These are phyloP conservation scores for Drosophila rhopaloa DNA, from an alignment of 1,140 invertebrate species.

Conservation along the genomic window DNA sequence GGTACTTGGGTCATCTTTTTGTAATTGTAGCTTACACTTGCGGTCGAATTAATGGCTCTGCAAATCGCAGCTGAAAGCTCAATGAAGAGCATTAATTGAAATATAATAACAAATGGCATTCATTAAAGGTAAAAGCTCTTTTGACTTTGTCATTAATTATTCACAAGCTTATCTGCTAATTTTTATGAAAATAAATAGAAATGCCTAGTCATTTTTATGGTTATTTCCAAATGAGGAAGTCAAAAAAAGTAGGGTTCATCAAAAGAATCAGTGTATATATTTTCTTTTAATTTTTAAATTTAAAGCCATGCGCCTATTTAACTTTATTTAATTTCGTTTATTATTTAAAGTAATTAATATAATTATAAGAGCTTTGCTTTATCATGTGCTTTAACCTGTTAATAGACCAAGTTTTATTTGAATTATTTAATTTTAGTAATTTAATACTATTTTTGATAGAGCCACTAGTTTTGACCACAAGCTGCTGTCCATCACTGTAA, in stretches of 20 bases:
- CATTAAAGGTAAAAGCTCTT: background rate
- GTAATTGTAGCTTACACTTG: conserved; percentile 16
- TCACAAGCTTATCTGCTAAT: background rate
- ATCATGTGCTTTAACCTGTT: too few relatives aligned
- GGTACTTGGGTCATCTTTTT: conserved; percentile 7
- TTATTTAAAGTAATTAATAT: too few relatives aligned
- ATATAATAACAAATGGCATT: conserved; percentile 3
- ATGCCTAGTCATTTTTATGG: background rate
- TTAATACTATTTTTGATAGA: background rate
- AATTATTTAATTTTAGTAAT: background rate
- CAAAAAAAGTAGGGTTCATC: background rate
- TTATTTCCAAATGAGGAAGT: background rate
- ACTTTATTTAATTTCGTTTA: too few relatives aligned
- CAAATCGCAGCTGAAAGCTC: background rate
- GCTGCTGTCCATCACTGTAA: background rate
- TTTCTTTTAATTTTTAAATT: too few relatives aligned
- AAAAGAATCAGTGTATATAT: too few relatives aligned
- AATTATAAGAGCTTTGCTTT: background rate
- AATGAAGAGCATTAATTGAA: background rate
- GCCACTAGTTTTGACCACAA: conserved; percentile 1
- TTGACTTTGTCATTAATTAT: background rate
- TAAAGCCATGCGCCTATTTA: too few relatives aligned
- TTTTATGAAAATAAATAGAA: background rate
- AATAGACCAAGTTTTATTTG: too few relatives aligned
- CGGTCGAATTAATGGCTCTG: conserved; percentile 24